A percentile compares a stretch with the other conserved stretches of the same genome.
Conservation (phyloP, 1,140 invertebrate genomes). For the Orius insidiosus region DNA sequence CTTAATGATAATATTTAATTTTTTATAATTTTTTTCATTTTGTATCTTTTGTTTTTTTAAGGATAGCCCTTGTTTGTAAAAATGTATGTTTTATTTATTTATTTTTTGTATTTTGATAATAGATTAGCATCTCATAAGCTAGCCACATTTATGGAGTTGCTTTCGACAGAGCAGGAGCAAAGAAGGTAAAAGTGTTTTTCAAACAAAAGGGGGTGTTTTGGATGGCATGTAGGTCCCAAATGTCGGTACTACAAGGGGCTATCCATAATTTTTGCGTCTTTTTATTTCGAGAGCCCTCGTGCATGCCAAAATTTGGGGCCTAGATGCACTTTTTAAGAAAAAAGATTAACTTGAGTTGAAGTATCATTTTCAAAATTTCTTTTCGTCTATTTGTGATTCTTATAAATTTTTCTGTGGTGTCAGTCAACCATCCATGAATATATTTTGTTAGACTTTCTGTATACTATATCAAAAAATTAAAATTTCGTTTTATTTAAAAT, state of each 20-base stretch:
- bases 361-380: no score
- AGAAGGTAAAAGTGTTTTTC: constrained; percentile 19
- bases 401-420: no score
- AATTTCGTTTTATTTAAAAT: constrained; percentile 8
- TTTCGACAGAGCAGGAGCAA: constrained; percentile 20
- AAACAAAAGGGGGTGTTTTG: neutral
- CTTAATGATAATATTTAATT: neutral
- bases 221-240: constrained; percentile 6
- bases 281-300: neutral
- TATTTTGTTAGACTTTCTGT: no score
- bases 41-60: neutral
- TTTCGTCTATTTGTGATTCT: no score
- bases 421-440: no score
- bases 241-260: constrained; percentile 1
- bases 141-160: constrained; percentile 21
- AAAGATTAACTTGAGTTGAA: no score
- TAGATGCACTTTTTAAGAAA: constrained; percentile 1
- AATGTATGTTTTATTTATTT: constrained; percentile 9
- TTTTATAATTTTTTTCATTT: neutral
- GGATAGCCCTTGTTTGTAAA: constrained; percentile 8
- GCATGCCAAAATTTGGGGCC: constrained; percentile 3
- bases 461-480: no score
- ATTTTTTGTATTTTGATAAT: constrained; percentile 16
- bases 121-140: constrained; percentile 22
- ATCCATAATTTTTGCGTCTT: neutral